These are phyloP conservation scores for Paramormyrops hopkinsi DNA, from an alignment of 2,797 vertebrate genomes.

Conservation along the genomic window DNA sequence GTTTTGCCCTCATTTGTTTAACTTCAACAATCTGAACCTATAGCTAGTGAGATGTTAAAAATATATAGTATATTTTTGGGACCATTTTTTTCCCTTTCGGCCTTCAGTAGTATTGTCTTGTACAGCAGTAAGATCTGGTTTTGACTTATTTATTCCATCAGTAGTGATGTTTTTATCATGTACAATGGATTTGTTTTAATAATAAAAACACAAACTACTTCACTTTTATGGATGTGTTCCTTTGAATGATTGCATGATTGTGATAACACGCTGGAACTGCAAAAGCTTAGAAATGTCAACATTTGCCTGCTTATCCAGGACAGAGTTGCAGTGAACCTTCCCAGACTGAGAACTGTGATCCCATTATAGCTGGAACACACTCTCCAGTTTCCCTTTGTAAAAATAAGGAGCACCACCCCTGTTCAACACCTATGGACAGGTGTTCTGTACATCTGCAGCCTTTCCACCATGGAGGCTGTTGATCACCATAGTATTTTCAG, in stretches of 20 bases:
- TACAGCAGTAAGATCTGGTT: slow-evolving; percentile 86
- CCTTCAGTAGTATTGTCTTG: slow-evolving; percentile 69
- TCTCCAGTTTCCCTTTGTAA: background rate
- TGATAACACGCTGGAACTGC: background rate
- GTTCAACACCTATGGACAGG: background rate
- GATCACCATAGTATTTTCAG: background rate
- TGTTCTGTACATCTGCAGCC: background rate
- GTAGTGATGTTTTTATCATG: slow-evolving; percentile 97
- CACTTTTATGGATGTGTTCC: background rate
- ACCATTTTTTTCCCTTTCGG: slow-evolving; percentile 58
- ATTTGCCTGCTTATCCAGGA: background rate
- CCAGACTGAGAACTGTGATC: background rate
- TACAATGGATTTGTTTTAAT: slow-evolving; percentile 93
- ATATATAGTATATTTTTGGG: slow-evolving; percentile 48
- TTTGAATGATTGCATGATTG: background rate
- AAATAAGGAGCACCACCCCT: background rate
- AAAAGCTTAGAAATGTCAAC: background rate
- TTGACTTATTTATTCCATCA: slow-evolving; percentile 98
- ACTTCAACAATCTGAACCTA: slow-evolving; percentile 21
- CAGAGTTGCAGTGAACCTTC: background rate
- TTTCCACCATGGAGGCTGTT: background rate
- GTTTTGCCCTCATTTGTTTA: slow-evolving; percentile 42
- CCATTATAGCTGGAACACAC: background rate
- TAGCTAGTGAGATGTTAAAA: slow-evolving; percentile 28
- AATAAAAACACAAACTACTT: slow-evolving; percentile 63